Percentiles rank a stretch among this genome's conserved stretches.
Evolutionary conservation across 2,113 vertebrate genomes (phyloP).

Genomic region (Haplotaxodon microlepis): DNA sequence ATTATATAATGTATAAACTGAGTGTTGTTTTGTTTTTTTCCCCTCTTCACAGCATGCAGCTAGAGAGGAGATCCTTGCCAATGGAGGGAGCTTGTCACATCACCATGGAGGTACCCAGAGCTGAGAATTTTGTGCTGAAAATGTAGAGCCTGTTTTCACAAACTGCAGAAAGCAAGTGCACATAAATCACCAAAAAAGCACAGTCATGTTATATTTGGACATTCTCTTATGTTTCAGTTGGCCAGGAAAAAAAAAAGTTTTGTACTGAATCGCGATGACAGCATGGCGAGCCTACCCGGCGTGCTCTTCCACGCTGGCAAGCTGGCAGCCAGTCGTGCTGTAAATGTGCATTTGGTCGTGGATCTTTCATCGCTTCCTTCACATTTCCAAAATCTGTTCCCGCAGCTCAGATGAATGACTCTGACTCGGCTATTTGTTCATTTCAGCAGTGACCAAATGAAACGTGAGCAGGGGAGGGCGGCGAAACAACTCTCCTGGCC

Average conservation of each 20-base stretch:
- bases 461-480: slow-evolving; percentile 53
- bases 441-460: slow-evolving; percentile 60
- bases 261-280: not conserved
- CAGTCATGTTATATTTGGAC: not conserved
- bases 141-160: not conserved
- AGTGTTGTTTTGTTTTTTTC: not conserved
- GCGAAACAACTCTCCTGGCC: slow-evolving; percentile 34
- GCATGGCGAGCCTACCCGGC: not conserved
- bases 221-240: not conserved
- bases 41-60: slow-evolving; percentile 80
- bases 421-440: slow-evolving; percentile 58
- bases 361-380: slow-evolving; percentile 33
- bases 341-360: slow-evolving; percentile 22
- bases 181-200: not conserved
- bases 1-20: not conserved
- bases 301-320: not conserved
- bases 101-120: slow-evolving; percentile 90
- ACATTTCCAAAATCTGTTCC: slow-evolving; percentile 19
- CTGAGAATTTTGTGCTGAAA: not conserved
- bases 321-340: not conserved
- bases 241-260: not conserved
- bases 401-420: slow-evolving; percentile 42
- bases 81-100: slow-evolving; percentile 96
- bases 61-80: slow-evolving; percentile 96
- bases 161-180: not conserved